A percentile compares a stretch with the other conserved stretches of the same genome.
phyloP scores from a whole-genome alignment of 2,888 invertebrate species.

The Phengaris arion region DNA sequence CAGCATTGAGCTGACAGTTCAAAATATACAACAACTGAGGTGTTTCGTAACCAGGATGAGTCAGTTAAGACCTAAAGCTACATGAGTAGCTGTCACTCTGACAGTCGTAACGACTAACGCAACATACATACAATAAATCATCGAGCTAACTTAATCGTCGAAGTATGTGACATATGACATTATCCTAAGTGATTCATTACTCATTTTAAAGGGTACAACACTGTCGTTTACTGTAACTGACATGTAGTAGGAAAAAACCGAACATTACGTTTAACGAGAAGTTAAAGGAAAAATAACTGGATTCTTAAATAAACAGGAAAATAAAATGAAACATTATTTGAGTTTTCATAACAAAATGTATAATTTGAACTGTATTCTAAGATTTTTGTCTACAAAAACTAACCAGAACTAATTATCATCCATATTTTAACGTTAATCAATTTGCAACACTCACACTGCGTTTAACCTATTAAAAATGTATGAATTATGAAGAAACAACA shows the following conservation, averaged over 20 bases:
- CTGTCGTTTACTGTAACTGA: neutral
- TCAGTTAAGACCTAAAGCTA: neutral
- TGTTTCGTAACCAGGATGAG: constrained; percentile 1
- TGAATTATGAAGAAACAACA: constrained; percentile 37
- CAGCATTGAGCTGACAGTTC: neutral
- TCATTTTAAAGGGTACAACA: constrained; percentile 22
- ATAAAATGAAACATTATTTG: neutral
- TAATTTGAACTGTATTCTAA: neutral
- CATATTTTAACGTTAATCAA: neutral
- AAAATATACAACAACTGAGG: neutral
- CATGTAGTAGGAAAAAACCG: neutral
- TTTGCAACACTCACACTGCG: constrained; percentile 16
- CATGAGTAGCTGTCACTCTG: constrained; percentile 6
- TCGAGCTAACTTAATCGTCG: constrained; percentile 16
- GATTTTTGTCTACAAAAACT: neutral
- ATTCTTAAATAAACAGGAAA: no score
- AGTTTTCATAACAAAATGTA: no score
- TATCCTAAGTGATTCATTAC: constrained; percentile 27
- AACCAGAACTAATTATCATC: no score
- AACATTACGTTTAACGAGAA: neutral
- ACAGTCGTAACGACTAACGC: constrained; percentile 1
- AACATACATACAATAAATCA: constrained; percentile 7
- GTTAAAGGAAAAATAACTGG: neutral
- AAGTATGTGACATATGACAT: constrained; percentile 26
- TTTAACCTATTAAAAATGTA: constrained; percentile 10